Conservation (phyloP, 2,113 vertebrate species). For the Gymnobelideus leadbeateri region DNA sequence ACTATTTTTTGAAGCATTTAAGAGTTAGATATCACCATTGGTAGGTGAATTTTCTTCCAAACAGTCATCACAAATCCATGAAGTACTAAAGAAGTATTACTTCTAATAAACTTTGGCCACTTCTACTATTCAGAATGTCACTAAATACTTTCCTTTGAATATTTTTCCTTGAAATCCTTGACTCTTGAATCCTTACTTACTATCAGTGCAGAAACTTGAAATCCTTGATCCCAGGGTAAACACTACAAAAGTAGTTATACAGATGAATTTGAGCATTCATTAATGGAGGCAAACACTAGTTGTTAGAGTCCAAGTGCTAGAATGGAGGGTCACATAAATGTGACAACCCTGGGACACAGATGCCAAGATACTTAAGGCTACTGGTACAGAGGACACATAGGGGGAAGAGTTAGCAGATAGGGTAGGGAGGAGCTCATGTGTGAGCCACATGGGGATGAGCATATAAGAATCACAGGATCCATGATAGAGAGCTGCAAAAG, state of each 20-base stretch:
- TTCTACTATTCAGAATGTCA: not conserved
- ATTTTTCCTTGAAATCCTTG: not conserved
- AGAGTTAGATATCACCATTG: not conserved
- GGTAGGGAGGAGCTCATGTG: not conserved
- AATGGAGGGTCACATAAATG: not conserved
- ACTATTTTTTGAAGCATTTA: not conserved
- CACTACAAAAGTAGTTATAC: not conserved
- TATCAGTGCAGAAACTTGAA: not conserved
- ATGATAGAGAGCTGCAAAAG: not conserved
- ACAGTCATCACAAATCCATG: not conserved
- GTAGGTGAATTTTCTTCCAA: not conserved
- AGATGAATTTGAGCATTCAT: not conserved
- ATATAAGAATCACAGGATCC: not conserved
- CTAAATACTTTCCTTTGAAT: not conserved
- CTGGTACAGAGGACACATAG: too few species aligned
- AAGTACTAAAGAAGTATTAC: not conserved
- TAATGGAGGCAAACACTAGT: not conserved
- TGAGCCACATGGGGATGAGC: not conserved
- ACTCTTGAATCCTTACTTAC: not conserved
- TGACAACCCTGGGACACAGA: too few species aligned
- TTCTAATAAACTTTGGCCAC: not conserved
- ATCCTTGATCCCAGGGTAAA: not conserved
- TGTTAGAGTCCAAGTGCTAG: not conserved
- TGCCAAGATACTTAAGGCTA: not conserved
- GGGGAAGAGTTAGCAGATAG: not conserved